Conservation (phyloP, 1,140 invertebrate genomes). For the Drosophila ironensis region DNA sequence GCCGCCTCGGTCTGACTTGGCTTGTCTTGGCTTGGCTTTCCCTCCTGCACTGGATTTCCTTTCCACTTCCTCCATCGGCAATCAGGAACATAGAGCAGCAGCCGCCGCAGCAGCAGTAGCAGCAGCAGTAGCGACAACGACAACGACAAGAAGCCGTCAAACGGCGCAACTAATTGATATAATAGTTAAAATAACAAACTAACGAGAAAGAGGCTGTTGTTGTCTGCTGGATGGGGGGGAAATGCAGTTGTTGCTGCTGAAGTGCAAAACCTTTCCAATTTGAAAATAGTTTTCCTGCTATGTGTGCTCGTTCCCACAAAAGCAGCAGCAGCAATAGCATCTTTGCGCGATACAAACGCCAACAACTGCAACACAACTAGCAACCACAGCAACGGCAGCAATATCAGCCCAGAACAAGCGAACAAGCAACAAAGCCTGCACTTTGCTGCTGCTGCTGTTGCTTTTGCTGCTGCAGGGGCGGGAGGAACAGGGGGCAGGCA, state of each 20-base stretch:
- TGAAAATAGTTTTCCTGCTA: slow-evolving; percentile 74
- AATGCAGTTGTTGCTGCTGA: slow-evolving; percentile 50
- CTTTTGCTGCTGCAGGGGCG: slow-evolving; percentile 27
- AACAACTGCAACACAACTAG: slow-evolving; percentile 5
- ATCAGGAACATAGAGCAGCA: slow-evolving; percentile 20
- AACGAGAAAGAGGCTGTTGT: slow-evolving; percentile 64
- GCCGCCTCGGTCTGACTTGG: too few relatives aligned
- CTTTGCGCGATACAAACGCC: too few relatives aligned
- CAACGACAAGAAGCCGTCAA: slow-evolving; percentile 57
- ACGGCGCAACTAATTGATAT: slow-evolving; percentile 76
- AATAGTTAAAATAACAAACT: slow-evolving; percentile 80
- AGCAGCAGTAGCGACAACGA: neutral
- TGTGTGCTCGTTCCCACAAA: slow-evolving; percentile 71
- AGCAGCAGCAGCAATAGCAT: slow-evolving; percentile 3
- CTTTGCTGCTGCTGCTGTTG: slow-evolving; percentile 3
- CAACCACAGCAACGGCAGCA: slow-evolving; percentile 15
- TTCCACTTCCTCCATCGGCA: slow-evolving; percentile 52
- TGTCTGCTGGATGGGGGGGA: neutral
- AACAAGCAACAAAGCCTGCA: slow-evolving; percentile 25
- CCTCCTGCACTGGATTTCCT: slow-evolving; percentile 54
- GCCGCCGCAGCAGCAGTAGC: slow-evolving; percentile 16
- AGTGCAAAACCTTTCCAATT: slow-evolving; percentile 80
- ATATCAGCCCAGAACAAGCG: slow-evolving; percentile 28
- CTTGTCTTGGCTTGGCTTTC: slow-evolving; percentile 37
- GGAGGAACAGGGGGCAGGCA: slow-evolving; percentile 15